These are phyloP conservation scores for Jacana jacana DNA, from an alignment of 2,113 vertebrate genomes.

Conservation along the genomic window DNA sequence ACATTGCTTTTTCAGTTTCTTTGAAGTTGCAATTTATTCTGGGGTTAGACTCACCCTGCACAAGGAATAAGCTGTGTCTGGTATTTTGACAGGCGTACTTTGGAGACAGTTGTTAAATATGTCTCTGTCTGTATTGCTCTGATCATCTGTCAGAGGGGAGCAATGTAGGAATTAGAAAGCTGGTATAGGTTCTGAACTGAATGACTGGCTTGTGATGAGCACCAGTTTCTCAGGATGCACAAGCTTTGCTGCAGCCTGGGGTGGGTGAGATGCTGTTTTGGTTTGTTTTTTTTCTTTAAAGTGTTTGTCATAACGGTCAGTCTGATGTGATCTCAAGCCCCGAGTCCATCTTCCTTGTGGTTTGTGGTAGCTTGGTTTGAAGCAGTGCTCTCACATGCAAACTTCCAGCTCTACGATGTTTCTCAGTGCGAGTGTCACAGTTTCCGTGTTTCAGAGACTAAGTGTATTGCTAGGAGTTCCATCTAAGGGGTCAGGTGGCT, in stretches of 20 bases:
- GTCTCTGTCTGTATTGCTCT: not conserved
- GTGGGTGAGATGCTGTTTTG: not conserved
- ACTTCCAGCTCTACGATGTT: not conserved
- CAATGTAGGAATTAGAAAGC: not conserved
- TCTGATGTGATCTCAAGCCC: not conserved
- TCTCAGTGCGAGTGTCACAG: not conserved
- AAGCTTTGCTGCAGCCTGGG: not conserved
- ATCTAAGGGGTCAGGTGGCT: not conserved
- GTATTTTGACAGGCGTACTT: not conserved
- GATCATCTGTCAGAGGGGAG: not conserved
- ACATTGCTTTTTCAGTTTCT: not conserved
- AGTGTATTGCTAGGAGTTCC: not conserved
- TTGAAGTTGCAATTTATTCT: not conserved
- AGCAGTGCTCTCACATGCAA: not conserved
- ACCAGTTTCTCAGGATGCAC: not conserved
- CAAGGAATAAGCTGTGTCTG: not conserved
- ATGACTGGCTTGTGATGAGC: not conserved
- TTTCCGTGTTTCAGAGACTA: not conserved
- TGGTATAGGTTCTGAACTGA: not conserved
- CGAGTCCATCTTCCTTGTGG: fast-evolving
- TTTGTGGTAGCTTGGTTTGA: not conserved
- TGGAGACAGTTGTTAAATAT: not conserved
- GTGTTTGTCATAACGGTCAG: not conserved
- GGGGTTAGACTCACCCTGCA: not conserved
- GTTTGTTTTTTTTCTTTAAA: not conserved